A percentile compares a stretch with the other conserved stretches of the same genome.
Evolutionary conservation across 2,113 vertebrate species (phyloP).

Genomic region (Chaetorhynchus papuensis): DNA sequence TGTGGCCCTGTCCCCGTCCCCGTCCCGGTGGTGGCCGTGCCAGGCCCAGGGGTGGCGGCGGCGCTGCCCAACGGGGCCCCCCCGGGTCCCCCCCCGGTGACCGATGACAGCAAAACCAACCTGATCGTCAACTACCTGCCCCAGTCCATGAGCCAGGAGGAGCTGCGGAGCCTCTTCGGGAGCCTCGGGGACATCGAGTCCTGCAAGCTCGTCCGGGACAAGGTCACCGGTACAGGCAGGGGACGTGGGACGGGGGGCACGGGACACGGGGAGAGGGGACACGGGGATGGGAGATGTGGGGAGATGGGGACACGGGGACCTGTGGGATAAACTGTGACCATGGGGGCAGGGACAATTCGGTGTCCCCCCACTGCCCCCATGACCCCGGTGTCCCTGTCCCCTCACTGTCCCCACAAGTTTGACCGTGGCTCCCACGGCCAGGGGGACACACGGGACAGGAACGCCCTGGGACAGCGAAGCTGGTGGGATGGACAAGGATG

Average conservation of each 20-base stretch:
- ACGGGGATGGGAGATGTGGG: background rate
- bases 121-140: slow-evolving; percentile 97
- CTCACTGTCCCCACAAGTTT: background rate
- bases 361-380: background rate
- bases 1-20: slow-evolving; percentile 79
- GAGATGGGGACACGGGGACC: background rate
- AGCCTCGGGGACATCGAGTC: slow-evolving; percentile 96
- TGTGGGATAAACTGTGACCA: background rate
- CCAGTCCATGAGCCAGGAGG: slow-evolving; percentile 97
- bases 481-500: background rate
- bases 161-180: slow-evolving; percentile 94
- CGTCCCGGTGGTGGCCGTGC: slow-evolving; percentile 82
- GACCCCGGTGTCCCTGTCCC: background rate
- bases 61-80: slow-evolving; percentile 87
- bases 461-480: background rate
- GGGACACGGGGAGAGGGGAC: background rate
- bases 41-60: slow-evolving; percentile 78
- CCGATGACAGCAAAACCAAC: slow-evolving; percentile 97
- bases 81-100: slow-evolving; percentile 80
- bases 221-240: slow-evolving; percentile 84
- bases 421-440: fast-evolving
- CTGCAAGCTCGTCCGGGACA: slow-evolving; percentile 93
- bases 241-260: background rate
- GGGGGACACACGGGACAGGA: background rate
- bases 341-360: fast-evolving